Evolutionary conservation across 1,140 invertebrate genomes (phyloP).

Genomic region (Carposina sasakii): DNA sequence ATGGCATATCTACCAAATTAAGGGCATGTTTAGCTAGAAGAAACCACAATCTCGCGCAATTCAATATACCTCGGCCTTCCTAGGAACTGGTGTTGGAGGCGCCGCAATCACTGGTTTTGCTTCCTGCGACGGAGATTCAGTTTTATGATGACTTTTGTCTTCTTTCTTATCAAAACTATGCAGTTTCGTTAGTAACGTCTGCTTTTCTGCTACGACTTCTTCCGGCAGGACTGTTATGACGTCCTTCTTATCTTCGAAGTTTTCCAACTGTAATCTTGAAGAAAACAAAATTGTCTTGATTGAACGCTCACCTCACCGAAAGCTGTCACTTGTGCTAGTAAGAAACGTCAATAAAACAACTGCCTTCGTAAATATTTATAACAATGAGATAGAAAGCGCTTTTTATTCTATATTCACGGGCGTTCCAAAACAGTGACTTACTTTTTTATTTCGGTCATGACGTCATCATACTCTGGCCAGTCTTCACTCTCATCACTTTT

Average conservation of each 20-base stretch:
- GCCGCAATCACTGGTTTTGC: slow-evolving; percentile 15
- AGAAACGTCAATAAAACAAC: too few species aligned
- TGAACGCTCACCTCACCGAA: too few species aligned
- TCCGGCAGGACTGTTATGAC: slow-evolving; percentile 42
- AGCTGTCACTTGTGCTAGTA: too few species aligned
- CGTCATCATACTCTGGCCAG: slow-evolving; percentile 61
- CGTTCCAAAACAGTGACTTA: slow-evolving; percentile 27
- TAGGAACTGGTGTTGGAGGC: slow-evolving; percentile 22
- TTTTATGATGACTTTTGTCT: slow-evolving; percentile 6
- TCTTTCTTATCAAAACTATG: slow-evolving; percentile 52
- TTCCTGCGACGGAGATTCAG: slow-evolving; percentile 3
- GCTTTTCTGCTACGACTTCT: slow-evolving; percentile 53
- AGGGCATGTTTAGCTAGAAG: neutral
- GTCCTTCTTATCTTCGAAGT: slow-evolving; percentile 36
- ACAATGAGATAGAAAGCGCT: too few species aligned
- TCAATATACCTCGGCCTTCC: slow-evolving; percentile 45
- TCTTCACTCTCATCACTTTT: slow-evolving; percentile 45
- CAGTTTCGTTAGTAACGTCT: slow-evolving; percentile 49
- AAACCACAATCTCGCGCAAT: too few species aligned
- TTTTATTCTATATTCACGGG: too few species aligned
- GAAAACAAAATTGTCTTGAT: too few species aligned
- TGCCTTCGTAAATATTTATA: too few species aligned
- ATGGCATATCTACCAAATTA: too few species aligned
- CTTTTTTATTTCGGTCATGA: slow-evolving; percentile 68
- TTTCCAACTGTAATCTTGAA: slow-evolving; percentile 46